A percentile compares a stretch with the other conserved stretches of the same genome.
phyloP scores from a whole-genome alignment of 2,113 vertebrate genomes.

The Hyperopisus bebe region DNA sequence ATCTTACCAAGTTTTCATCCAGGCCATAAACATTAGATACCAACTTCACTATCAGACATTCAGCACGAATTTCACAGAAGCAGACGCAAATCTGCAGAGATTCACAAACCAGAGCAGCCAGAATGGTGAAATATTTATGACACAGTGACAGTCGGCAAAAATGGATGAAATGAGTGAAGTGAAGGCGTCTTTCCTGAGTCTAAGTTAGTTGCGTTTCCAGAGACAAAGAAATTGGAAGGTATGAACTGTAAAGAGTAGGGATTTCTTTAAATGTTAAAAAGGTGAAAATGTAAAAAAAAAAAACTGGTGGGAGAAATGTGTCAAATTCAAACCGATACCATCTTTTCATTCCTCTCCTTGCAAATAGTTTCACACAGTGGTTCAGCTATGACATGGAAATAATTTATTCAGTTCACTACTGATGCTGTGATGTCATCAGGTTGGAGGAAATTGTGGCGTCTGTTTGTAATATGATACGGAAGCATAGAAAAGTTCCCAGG shows the following conservation, averaged over 20 bases:
- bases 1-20: not conserved
- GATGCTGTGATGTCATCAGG: constrained; percentile 26
- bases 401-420: not conserved
- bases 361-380: not conserved
- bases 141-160: constrained; percentile 23
- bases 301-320: not conserved
- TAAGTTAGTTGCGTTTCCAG: not conserved
- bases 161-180: not conserved
- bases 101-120: constrained; percentile 5
- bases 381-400: not conserved
- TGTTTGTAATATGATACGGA: constrained; percentile 29
- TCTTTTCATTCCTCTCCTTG: not conserved
- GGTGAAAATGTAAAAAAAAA: not conserved
- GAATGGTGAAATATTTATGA: constrained; percentile 25
- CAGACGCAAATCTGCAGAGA: not conserved
- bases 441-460: constrained; percentile 33
- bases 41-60: not conserved
- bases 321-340: not conserved
- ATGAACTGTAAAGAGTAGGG: not conserved
- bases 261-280: not conserved
- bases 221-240: not conserved
- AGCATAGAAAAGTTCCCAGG: constrained; percentile 26
- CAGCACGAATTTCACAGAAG: not conserved
- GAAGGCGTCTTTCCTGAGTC: not conserved
- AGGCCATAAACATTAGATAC: not conserved